A percentile compares a stretch with the other conserved stretches of the same genome.
Conservation (phyloP, 2,888 invertebrate species). For the Ormyrus rosae region DNA sequence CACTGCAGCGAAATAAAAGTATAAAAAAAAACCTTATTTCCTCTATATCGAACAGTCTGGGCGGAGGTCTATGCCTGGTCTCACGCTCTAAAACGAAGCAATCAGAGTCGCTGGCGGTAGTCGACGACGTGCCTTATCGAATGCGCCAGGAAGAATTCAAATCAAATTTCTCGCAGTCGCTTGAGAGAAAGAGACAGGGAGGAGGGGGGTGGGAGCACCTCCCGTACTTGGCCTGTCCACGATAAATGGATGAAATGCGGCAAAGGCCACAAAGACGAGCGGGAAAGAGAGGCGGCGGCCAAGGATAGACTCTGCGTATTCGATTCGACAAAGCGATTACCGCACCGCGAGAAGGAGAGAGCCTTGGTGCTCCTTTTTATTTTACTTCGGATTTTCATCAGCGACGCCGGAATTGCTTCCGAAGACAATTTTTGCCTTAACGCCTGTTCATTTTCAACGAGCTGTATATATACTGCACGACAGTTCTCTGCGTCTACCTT, state of each 20-base stretch:
- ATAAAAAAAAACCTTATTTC: too few relatives aligned
- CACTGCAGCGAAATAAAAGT: too few relatives aligned
- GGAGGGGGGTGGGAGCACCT: slow-evolving; percentile 13
- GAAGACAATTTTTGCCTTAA: slow-evolving; percentile 41
- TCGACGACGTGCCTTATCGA: slow-evolving; percentile 59
- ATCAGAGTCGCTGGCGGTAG: slow-evolving; percentile 55
- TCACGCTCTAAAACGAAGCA: slow-evolving; percentile 46
- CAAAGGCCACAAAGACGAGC: slow-evolving; percentile 21
- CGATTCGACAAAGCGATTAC: slow-evolving; percentile 24
- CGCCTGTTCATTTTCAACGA: slow-evolving; percentile 15
- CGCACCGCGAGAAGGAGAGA: neutral
- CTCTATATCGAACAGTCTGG: too few relatives aligned
- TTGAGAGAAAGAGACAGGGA: slow-evolving; percentile 30
- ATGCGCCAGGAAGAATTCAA: slow-evolving; percentile 60
- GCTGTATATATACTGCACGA: neutral
- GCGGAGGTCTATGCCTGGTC: too few relatives aligned
- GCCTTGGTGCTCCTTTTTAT: neutral
- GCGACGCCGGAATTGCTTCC: slow-evolving; percentile 30
- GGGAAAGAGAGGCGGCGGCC: neutral
- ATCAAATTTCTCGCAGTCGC: slow-evolving; percentile 60
- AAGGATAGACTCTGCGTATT: neutral
- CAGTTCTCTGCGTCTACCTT: neutral
- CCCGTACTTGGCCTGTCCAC: slow-evolving; percentile 42
- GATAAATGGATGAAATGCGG: slow-evolving; percentile 63
- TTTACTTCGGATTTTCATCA: slow-evolving; percentile 41